A percentile compares a stretch with the other conserved stretches of the same genome.
Evolutionary conservation across 2,888 invertebrate species (phyloP).

Genomic region (Oasisia sp.): DNA sequence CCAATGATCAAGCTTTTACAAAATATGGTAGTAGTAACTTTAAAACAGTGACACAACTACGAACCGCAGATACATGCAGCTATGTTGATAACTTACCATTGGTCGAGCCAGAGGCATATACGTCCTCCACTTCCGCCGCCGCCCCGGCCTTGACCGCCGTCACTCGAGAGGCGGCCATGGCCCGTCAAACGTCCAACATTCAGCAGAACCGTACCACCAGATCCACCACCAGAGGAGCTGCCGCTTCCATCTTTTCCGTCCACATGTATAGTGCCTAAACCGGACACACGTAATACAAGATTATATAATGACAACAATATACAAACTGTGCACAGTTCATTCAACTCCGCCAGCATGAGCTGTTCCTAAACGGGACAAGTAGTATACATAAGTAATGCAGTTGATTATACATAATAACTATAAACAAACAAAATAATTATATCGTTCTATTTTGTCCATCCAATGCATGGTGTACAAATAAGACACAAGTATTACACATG

Average conservation of each 20-base stretch:
- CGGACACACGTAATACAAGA: not conserved
- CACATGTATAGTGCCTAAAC: conserved; percentile 45
- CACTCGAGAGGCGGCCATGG: no score
- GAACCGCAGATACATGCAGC: no score
- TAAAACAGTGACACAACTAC: no score
- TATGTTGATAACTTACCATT: not conserved
- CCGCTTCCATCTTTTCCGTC: conserved; percentile 37
- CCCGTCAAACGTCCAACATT: no score
- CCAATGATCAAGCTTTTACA: no score
- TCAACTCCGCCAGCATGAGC: conserved; percentile 44
- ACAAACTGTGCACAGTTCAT: not conserved
- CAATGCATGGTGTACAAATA: conserved; percentile 18
- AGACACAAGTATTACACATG: no score
- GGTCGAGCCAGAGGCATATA: not conserved
- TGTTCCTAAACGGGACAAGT: conserved; percentile 36
- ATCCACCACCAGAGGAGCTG: no score
- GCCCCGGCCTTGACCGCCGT: no score
- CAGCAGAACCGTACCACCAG: no score
- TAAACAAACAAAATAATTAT: no score
- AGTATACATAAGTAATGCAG: not conserved
- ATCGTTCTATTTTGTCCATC: conserved; percentile 38
- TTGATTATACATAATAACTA: not conserved
- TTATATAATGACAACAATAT: not conserved
- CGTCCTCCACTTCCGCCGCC: no score
- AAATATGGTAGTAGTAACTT: no score